Percentiles rank a stretch among this genome's conserved stretches.
phyloP scores from a whole-genome alignment of 2,113 vertebrate species.

The Sturnira hondurensis region DNA sequence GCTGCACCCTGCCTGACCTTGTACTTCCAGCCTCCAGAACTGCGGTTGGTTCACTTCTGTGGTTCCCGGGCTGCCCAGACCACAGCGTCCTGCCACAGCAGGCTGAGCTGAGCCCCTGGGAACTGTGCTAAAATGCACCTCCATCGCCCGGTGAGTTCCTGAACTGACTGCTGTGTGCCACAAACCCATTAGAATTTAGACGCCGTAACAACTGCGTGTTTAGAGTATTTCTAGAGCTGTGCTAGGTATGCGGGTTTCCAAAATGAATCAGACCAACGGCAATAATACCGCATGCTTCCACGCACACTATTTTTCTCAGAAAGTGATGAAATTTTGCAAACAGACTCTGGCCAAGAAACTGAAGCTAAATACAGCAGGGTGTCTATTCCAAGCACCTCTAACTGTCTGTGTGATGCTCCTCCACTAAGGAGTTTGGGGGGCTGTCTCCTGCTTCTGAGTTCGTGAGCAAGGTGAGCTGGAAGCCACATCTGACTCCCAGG shows the following conservation, averaged over 20 bases:
- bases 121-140: not conserved
- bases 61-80: not conserved
- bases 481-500: constrained; percentile 24
- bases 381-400: constrained; percentile 25
- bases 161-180: not conserved
- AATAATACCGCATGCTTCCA: not conserved
- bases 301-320: constrained; percentile 6
- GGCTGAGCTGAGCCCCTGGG: not conserved
- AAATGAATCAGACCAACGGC: constrained; percentile 28
- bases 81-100: not conserved
- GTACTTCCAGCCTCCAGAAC: not conserved
- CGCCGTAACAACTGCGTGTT: not conserved
- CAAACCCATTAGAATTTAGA: not conserved
- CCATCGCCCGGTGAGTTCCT: not conserved
- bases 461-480: constrained; percentile 59
- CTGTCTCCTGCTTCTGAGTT: constrained; percentile 2
- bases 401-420: not conserved
- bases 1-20: too few species aligned
- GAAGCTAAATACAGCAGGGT: constrained; percentile 33
- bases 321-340: constrained; percentile 34
- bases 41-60: not conserved
- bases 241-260: not conserved
- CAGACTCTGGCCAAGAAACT: constrained; percentile 46
- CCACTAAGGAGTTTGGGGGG: not conserved
- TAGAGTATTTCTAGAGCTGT: not conserved